These are phyloP conservation scores for Heterodera carotae DNA, from an alignment of 1,140 invertebrate species.

Conservation along the genomic window DNA sequence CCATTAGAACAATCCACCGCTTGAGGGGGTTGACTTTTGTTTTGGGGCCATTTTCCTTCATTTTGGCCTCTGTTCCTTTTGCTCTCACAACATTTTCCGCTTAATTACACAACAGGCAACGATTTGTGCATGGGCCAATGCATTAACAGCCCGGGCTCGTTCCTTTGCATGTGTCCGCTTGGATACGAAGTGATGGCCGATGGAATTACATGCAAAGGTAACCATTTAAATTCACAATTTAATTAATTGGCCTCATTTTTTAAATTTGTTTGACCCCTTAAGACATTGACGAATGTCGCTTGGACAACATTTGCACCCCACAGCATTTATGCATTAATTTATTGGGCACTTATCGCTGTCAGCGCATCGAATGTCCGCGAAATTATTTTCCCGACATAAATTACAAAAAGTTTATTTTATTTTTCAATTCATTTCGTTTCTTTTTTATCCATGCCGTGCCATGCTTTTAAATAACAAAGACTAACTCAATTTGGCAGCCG, in stretches of 20 bases:
- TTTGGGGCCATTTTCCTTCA: no score
- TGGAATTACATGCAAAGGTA: conserved; percentile 58
- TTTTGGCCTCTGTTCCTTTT: no score
- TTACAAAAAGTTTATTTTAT: conserved; percentile 75
- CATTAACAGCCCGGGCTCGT: conserved; percentile 58
- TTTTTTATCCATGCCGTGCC: conserved; percentile 18
- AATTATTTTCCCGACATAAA: conserved; percentile 77
- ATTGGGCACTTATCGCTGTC: conserved; percentile 82
- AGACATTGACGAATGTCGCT: conserved; percentile 67
- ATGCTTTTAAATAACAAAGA: conserved; percentile 31
- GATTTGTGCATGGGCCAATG: conserved; percentile 51
- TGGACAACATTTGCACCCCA: conserved; percentile 47
- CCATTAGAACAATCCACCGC: no score
- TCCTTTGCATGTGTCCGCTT: conserved; percentile 57
- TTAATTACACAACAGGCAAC: conserved; percentile 48
- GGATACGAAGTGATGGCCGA: conserved; percentile 57
- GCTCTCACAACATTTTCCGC: no score
- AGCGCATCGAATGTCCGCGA: conserved; percentile 79
- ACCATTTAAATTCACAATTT: conserved; percentile 1
- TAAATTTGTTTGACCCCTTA: conserved; percentile 5
- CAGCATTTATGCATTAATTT: conserved; percentile 70
- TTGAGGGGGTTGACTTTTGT: no score
- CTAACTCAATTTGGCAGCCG: conserved; percentile 48
- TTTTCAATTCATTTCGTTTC: not conserved
- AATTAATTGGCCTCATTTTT: conserved; percentile 19